Conservation (phyloP, 2,113 vertebrate species). For the Apistogramma diplotaenia region DNA sequence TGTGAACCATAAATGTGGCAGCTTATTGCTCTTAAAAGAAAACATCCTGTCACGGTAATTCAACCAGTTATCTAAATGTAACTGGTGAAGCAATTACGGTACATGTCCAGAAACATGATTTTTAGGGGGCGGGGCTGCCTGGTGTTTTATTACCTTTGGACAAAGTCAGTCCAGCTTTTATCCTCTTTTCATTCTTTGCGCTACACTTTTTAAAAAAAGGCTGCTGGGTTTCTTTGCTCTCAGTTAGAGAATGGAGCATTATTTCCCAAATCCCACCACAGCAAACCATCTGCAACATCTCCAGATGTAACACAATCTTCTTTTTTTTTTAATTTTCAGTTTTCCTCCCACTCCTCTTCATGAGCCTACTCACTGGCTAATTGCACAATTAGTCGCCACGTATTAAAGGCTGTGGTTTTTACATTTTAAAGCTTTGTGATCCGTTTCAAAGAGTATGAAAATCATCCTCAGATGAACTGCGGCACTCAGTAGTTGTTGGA, state of each 20-base stretch:
- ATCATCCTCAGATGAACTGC: not conserved
- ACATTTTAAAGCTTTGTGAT: not conserved
- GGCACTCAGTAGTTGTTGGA: not conserved
- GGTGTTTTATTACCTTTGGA: not conserved
- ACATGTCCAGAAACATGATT: not conserved
- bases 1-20: not conserved
- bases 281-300: not conserved
- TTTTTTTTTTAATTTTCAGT: not conserved
- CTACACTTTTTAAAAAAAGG: not conserved
- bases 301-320: not conserved
- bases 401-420: not conserved
- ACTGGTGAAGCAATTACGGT: not conserved
- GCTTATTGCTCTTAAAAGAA: not conserved
- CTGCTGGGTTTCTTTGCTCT: not conserved
- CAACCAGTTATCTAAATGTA: not conserved
- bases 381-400: not conserved
- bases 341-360: not conserved
- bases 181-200: fast-evolving
- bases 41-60: not conserved
- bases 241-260: not conserved
- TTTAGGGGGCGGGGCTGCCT: not conserved
- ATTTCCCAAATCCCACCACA: not conserved
- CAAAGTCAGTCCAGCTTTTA: not conserved
- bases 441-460: not conserved
- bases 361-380: not conserved